Base-by-base conservation (phyloP, 2,888 invertebrate species). In the Chloromyia formosa region DNA sequence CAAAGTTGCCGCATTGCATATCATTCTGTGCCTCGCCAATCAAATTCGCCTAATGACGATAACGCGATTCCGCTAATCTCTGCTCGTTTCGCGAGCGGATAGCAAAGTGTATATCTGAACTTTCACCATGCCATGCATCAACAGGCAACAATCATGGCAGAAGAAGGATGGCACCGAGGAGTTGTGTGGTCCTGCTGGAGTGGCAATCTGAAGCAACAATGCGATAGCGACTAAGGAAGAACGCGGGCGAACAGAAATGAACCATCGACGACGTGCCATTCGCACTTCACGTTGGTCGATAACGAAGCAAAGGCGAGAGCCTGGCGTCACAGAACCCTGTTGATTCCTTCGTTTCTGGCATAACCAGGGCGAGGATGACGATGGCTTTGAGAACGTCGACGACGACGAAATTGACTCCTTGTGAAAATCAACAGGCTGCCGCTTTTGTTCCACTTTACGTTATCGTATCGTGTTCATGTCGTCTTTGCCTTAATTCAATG, bases 401-500 rank as follows among this genome's bases (percentile, higher is more conserved):
- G 27, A 7, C 3, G 27, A n/a, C n/a, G n/a, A n/a, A n/a, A n/a
- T n/a, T n/a, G 49, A 53, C 49, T 20, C 73, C 18, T 42, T 18
- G 72, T 60, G 45, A 62, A 35, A 76, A 62, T 74, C 76, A 76
- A 74, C 76, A 76, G 76, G 74, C 54, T 53, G 69, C 16, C 58
- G 58, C 23, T 22, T 60, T 22, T 42, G 72, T 23, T 72, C 61
- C 58, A 45, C 23, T 61, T 60, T 73, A 27, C 22, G 18, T 61
- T 49, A 53, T 53, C 54, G 54, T 1, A 35, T 58, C 58, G 71
- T 71, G 42, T 58, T 53, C 3, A 40, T 20, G 66, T 64, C 64
- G 74, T 74, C 27, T 74, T 74, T 58, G 56, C 54, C 74, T 74
- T 76, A 74, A 76, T 76, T 76, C 74, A 76, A 76, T 76, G 74